phyloP scores from a whole-genome alignment of 2,797 vertebrate genomes.

The Thaleichthys pacificus region DNA sequence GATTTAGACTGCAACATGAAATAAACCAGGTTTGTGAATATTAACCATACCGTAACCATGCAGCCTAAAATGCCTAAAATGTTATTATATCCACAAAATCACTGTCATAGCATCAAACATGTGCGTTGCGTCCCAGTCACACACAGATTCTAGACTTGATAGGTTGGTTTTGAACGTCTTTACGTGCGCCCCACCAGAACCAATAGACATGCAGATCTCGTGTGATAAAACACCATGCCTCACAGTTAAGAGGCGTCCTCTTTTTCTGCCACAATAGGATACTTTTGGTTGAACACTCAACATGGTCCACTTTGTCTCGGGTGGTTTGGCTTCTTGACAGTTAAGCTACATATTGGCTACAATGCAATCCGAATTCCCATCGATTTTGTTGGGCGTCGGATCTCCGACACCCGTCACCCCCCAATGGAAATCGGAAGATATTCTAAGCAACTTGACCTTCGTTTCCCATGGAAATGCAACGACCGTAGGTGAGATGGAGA shows the following conservation, averaged over 20 bases:
- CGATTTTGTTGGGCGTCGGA: conserved; percentile 30
- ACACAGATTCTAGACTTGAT: no score
- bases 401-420: conserved; percentile 39
- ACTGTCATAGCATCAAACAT: no score
- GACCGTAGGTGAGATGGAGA: conserved; percentile 22
- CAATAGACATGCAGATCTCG: conserved; percentile 28
- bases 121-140: no score
- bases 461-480: conserved; percentile 40
- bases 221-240: conserved; percentile 12
- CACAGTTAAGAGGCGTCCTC: background rate
- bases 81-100: no score
- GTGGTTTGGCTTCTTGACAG: conserved; percentile 3
- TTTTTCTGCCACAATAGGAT: conserved; percentile 5
- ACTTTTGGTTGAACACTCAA: background rate
- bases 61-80: no score
- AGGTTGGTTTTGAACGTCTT: no score
- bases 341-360: background rate
- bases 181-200: conserved; percentile 7
- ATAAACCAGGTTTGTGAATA: no score
- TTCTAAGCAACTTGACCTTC: conserved; percentile 42
- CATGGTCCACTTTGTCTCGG: conserved; percentile 6
- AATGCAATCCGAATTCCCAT: conserved; percentile 46
- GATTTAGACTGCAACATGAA: no score
- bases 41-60: no score
- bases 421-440: conserved; percentile 35